Evolutionary conservation across 2,113 vertebrate genomes (phyloP), one percentile per base, ranked within the genome.

Genomic region (Pleuronectes platessa): DNA sequence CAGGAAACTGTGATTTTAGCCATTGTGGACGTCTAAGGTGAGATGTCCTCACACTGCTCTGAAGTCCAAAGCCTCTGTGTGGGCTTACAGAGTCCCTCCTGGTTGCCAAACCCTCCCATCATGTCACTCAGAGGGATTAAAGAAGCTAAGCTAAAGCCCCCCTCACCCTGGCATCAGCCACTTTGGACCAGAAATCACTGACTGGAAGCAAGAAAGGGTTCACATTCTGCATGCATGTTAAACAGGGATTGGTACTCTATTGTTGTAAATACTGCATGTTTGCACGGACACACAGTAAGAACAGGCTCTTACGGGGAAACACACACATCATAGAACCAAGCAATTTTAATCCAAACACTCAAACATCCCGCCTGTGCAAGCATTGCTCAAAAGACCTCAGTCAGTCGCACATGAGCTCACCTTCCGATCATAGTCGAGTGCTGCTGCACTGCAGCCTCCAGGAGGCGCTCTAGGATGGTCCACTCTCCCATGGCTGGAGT

Each of bases 371-470:
- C 7, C 11, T 1, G 3, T 31, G 20, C 70, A 42, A 3, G 53
- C 14, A 54, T 54, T 6, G 31, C 12, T 20, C 26, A 23, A 26
- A 37, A 49, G 21, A n/a, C 3, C 18, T 47, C 20, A 40, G 23
- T 18, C 59, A 27, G 18, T 14, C 42, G 12, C n/a, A 4, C 10
- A 51, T 35, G 17, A 60, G 73, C 96, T 96, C 95, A 98, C 97
- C 97, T 97, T 91, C 97, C 97, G 75, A 99, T 99, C 97, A 99
- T 98, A 86, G 97, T 99, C 81, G 97, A 98, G 94, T 99, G 97
- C 95, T 99, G 97, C 94, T 99, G 97, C 82, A 99, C 97, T 3
- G 97, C 97, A 24, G 97, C 97, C 94, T 99, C 97, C 92, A 99
- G 94, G 94, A 99, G 96, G 94, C 97, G 96, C 96, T 99, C 97